phyloP scores from a whole-genome alignment of 2,888 invertebrate genomes.

The Cremastinae sp. region DNA sequence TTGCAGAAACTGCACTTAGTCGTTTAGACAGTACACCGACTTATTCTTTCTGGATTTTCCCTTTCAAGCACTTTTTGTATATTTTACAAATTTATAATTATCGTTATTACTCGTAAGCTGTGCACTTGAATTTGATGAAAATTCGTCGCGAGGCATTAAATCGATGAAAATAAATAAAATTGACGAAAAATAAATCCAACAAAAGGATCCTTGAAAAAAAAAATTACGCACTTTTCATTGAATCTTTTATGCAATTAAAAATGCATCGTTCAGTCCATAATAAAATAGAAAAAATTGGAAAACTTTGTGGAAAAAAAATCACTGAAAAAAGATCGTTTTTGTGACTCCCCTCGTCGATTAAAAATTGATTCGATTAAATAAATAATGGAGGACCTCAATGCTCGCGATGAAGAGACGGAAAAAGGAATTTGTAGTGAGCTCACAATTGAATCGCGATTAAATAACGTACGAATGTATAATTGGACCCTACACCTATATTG shows the following conservation, averaged over 20 bases:
- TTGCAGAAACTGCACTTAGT: constrained; percentile 61
- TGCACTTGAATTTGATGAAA: constrained; percentile 51
- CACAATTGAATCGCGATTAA: constrained; percentile 34
- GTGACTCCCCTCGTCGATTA: no score
- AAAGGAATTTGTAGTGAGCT: constrained; percentile 11
- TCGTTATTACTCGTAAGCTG: constrained; percentile 56
- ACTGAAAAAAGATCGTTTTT: no score
- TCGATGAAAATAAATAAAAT: constrained; percentile 4
- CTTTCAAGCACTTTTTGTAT: constrained; percentile 45
- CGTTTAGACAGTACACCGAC: not conserved
- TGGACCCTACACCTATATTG: constrained; percentile 65
- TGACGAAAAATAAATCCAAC: not conserved
- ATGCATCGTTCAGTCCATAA: no score
- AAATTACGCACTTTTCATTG: no score
- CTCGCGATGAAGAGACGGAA: not conserved
- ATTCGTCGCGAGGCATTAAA: constrained; percentile 5
- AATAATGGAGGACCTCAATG: no score
- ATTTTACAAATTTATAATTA: constrained; percentile 54
- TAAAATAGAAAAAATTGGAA: not conserved
- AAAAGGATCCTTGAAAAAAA: no score
- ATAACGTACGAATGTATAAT: constrained; percentile 41
- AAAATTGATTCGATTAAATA: no score
- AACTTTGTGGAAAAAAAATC: no score
- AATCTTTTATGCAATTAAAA: no score
- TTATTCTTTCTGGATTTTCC: not conserved